These are phyloP conservation scores for Zeugodacus cucurbitae DNA, from an alignment of 1,140 invertebrate genomes.

Conservation along the genomic window DNA sequence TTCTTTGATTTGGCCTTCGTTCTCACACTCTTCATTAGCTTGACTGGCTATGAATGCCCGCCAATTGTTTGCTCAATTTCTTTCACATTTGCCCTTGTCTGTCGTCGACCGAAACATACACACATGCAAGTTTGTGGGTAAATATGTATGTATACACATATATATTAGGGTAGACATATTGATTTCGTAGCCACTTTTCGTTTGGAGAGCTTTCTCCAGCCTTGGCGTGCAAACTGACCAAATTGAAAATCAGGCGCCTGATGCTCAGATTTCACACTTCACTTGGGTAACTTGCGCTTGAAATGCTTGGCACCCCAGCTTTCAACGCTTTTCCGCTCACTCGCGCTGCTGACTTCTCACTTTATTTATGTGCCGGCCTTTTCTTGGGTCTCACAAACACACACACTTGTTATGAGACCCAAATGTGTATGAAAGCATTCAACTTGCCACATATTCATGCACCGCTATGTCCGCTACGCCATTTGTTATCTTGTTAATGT, in stretches of 20 bases:
- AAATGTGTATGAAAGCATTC: not conserved
- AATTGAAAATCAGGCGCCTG: constrained; percentile 16
- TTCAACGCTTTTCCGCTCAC: not conserved
- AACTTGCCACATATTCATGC: not conserved
- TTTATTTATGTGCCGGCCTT: constrained; percentile 19
- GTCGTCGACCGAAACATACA: not conserved
- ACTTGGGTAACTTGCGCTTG: not conserved
- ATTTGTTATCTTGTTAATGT: constrained; percentile 14
- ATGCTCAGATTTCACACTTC: constrained; percentile 1
- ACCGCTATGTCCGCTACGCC: not conserved
- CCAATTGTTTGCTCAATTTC: constrained; percentile 39
- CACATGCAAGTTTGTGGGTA: not conserved
- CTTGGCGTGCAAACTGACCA: not conserved
- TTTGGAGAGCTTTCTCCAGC: not conserved
- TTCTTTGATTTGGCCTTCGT: not conserved
- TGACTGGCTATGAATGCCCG: not conserved
- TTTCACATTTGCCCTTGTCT: constrained; percentile 15
- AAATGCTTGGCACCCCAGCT: not conserved
- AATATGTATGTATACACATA: not conserved
- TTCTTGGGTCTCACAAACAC: not conserved
- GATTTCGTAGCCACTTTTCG: not conserved
- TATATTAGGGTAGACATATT: not conserved
- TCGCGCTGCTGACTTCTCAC: constrained; percentile 6
- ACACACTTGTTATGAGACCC: not conserved
- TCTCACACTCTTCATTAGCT: not conserved